These are phyloP conservation scores for Xylota segnis DNA, from an alignment of 2,888 invertebrate species.

Conservation along the genomic window DNA sequence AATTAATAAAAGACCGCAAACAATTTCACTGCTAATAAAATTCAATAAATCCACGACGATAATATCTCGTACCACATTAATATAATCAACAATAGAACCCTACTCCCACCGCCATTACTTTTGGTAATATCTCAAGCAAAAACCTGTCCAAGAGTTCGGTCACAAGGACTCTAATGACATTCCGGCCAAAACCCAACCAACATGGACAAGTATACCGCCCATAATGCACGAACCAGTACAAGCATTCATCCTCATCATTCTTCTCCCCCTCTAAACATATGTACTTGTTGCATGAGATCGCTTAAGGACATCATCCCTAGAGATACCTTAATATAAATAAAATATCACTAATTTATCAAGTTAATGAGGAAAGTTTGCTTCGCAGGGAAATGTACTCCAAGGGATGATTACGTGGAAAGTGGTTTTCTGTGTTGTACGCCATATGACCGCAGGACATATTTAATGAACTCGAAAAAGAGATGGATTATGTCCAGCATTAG, in stretches of 20 bases:
- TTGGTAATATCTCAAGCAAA: not conserved
- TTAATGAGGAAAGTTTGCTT: constrained; percentile 73
- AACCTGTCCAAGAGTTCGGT: constrained; percentile 12
- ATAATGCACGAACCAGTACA: constrained; percentile 5
- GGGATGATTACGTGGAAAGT: constrained; percentile 45
- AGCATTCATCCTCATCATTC: constrained; percentile 6
- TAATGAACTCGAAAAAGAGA: constrained; percentile 68
- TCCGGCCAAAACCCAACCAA: constrained; percentile 1
- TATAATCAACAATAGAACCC: constrained; percentile 3
- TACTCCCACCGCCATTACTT: not conserved
- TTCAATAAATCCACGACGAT: constrained; percentile 28
- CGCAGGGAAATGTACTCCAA: constrained; percentile 38
- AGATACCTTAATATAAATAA: constrained; percentile 73
- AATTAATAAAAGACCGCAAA: constrained; percentile 1
- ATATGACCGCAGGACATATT: constrained; percentile 69
- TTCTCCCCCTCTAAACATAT: not conserved
- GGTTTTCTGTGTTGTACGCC: constrained; percentile 55
- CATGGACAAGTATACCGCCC: not conserved
- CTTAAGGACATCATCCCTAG: constrained; percentile 49
- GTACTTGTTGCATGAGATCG: constrained; percentile 63
- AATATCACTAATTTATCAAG: constrained; percentile 75
- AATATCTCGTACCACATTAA: constrained; percentile 24
- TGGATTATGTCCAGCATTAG: constrained; percentile 48
- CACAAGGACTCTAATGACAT: constrained; percentile 33
- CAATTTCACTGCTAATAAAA: constrained; percentile 39